These are phyloP conservation scores for Corythaeola cristata DNA, from an alignment of 2,113 vertebrate genomes.

Conservation along the genomic window DNA sequence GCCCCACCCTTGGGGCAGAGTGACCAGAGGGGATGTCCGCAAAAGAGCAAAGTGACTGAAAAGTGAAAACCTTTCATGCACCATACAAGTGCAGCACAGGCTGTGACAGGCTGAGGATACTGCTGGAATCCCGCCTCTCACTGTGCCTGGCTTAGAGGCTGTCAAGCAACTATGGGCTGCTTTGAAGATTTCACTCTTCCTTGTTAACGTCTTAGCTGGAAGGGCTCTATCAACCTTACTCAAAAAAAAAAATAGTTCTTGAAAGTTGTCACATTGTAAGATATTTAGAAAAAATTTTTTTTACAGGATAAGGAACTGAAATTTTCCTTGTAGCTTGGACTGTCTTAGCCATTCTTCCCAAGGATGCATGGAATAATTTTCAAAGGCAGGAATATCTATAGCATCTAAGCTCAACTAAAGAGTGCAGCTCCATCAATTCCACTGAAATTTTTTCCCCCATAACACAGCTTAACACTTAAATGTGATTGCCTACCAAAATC, in stretches of 20 bases:
- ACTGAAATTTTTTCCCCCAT: no score
- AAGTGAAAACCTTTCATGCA: neutral
- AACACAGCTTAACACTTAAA: neutral
- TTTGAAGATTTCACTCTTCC: neutral
- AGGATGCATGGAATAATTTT: neutral
- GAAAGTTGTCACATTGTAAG: neutral
- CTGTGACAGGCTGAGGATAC: neutral
- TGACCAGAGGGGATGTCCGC: neutral
- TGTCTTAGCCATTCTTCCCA: neutral
- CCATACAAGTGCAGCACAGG: neutral
- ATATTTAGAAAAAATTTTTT: neutral
- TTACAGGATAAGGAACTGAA: neutral
- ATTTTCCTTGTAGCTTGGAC: neutral
- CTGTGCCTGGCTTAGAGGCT: neutral
- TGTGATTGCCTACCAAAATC: neutral
- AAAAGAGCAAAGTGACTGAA: neutral
- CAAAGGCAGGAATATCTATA: neutral
- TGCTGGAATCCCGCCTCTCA: neutral
- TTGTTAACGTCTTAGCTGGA: neutral
- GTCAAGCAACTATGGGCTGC: neutral
- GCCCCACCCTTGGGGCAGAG: neutral
- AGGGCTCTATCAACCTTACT: neutral
- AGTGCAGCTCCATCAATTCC: neutral
- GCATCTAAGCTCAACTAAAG: neutral
- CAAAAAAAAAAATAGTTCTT: neutral